Conservation (phyloP, 2,113 vertebrate genomes). For the Colinus virginianus region DNA sequence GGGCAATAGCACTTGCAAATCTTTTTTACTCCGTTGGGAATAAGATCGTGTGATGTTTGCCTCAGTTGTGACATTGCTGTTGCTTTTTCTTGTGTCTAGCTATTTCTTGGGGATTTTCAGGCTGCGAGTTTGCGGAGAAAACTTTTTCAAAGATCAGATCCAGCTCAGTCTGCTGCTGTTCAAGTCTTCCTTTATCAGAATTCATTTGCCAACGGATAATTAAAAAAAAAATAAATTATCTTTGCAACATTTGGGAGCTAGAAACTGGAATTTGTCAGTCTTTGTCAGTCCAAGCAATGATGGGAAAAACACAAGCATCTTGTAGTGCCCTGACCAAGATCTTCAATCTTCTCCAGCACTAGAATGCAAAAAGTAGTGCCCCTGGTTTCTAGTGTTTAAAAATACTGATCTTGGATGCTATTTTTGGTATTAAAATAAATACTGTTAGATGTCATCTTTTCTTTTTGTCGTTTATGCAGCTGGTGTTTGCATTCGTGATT, state of each 20-base stretch:
- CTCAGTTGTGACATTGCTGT: neutral
- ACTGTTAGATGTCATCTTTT: neutral
- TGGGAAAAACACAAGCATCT: neutral
- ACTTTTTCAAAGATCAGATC: neutral
- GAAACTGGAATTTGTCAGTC: neutral
- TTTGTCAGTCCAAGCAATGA: neutral
- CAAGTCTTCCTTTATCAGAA: neutral
- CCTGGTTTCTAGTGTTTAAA: neutral
- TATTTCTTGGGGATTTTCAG: neutral
- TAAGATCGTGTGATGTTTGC: neutral
- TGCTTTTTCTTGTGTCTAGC: neutral
- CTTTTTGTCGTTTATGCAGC: neutral
- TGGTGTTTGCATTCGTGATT: neutral
- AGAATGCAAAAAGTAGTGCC: neutral
- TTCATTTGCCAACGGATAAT: neutral
- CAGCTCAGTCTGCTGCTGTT: neutral
- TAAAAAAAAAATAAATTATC: too few species aligned
- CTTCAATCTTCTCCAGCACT: neutral
- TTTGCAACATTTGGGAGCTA: neutral
- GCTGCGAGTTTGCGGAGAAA: neutral
- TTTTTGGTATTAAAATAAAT: neutral
- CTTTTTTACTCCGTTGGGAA: neutral
- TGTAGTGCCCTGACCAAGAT: neutral
- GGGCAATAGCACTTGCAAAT: neutral
- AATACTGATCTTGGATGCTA: neutral